phyloP scores from a whole-genome alignment of 2,797 vertebrate species.

The Anguilla megastoma region DNA sequence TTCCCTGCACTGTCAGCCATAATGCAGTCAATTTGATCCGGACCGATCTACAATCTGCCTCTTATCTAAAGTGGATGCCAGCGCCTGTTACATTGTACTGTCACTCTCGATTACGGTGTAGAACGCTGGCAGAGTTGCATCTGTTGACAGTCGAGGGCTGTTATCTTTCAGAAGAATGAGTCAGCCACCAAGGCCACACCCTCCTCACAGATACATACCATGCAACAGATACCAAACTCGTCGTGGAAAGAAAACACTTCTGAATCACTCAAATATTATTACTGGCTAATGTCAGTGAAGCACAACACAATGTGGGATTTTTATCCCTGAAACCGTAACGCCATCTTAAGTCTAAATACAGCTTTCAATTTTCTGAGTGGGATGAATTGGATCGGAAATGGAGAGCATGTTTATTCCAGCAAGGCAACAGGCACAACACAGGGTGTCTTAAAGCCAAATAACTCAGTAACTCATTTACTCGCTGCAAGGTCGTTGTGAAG shows the following conservation, averaged over 20 bases:
- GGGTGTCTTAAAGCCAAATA: no score
- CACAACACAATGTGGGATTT: background rate
- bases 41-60: background rate
- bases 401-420: background rate
- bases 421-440: background rate
- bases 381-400: background rate
- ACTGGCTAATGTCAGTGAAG: background rate
- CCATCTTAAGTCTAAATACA: background rate
- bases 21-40: background rate
- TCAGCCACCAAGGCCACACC: background rate
- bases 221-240: slow-evolving; percentile 9
- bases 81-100: background rate
- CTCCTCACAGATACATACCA: slow-evolving; percentile 1
- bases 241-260: slow-evolving; percentile 4
- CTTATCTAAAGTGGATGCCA: background rate
- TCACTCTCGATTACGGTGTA: background rate
- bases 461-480: background rate
- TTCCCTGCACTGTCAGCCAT: background rate
- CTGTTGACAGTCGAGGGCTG: background rate
- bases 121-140: background rate
- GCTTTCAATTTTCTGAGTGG: background rate
- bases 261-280: slow-evolving; percentile 1
- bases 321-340: background rate
- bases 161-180: background rate
- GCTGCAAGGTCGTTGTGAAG: background rate